Conservation (phyloP, 2,888 invertebrate species). For the Drosophila emarginata region DNA sequence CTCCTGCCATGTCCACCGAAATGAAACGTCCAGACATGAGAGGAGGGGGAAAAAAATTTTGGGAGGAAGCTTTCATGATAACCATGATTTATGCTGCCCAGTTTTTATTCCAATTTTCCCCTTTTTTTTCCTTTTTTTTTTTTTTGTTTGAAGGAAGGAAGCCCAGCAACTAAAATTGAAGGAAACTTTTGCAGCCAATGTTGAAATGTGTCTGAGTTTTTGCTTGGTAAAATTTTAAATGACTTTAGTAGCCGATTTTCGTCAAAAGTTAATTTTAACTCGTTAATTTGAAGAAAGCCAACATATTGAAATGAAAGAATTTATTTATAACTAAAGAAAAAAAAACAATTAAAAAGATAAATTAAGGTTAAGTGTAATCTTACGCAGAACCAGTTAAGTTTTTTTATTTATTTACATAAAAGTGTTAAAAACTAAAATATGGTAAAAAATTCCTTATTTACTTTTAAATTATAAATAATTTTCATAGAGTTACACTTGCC, state of each 20-base stretch:
- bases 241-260: constrained; percentile 1
- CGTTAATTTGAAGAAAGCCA: neutral
- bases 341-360: no score
- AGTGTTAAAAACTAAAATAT: no score
- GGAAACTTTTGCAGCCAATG: constrained; percentile 22
- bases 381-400: no score
- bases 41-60: constrained; percentile 24
- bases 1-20: constrained; percentile 3
- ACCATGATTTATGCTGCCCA: constrained; percentile 61
- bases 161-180: constrained; percentile 3
- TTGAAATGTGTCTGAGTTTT: constrained; percentile 5
- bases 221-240: neutral
- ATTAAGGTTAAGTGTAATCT: no score
- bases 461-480: no score
- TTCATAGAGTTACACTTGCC: no score
- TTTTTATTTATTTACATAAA: no score
- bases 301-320: neutral
- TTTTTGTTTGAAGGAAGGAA: neutral
- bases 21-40: constrained; percentile 30
- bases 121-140: constrained; percentile 1
- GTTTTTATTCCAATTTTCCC: constrained; percentile 11
- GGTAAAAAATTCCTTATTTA: no score
- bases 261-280: neutral
- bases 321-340: neutral
- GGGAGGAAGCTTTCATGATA: constrained; percentile 26